phyloP scores from a whole-genome alignment of 2,888 invertebrate genomes.

The Cotesia congregata region DNA sequence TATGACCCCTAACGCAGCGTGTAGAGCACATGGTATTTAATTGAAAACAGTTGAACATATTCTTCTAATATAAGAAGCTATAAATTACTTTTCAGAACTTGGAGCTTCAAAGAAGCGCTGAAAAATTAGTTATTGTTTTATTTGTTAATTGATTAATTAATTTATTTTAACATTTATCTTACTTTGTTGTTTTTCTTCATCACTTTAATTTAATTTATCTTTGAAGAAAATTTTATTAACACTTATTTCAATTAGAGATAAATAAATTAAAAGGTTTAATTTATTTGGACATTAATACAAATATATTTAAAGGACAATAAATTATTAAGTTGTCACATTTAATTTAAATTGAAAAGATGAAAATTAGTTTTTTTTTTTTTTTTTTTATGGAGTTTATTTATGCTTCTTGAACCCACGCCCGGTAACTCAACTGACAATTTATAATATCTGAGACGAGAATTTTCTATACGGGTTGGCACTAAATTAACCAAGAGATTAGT shows the following conservation, averaged over 20 bases:
- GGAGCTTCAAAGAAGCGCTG: neutral
- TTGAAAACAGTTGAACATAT: conserved; percentile 1
- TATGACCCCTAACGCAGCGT: neutral
- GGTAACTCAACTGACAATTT: neutral
- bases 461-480: conserved; percentile 1
- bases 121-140: neutral
- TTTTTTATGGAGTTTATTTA: neutral
- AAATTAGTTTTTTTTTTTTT: neutral
- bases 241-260: neutral
- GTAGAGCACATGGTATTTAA: neutral
- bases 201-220: no score
- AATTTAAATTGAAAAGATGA: neutral
- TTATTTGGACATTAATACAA: neutral
- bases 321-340: neutral
- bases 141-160: neutral
- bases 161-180: neutral
- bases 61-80: neutral
- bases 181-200: neutral
- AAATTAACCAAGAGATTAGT: neutral
- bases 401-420: neutral
- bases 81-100: neutral
- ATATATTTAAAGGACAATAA: neutral
- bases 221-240: neutral
- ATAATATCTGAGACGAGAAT: neutral
- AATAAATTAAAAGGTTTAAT: neutral